A percentile compares a stretch with the other conserved stretches of the same genome.
Evolutionary conservation across 2,797 vertebrate genomes (phyloP).

Genomic region (Pipistrellus nathusii): DNA sequence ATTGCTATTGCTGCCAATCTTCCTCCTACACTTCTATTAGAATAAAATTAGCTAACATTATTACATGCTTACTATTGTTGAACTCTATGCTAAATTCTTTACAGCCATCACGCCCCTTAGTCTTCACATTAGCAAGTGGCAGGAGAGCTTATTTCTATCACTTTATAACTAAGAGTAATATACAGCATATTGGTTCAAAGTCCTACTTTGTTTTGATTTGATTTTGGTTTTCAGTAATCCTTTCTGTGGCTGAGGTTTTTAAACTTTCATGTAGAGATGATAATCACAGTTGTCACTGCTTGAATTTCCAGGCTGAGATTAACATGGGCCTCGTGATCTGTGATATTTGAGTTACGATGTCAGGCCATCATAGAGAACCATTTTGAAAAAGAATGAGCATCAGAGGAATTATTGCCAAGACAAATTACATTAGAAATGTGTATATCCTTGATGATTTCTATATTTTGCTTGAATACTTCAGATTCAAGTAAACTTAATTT

Average conservation of each 20-base stretch:
- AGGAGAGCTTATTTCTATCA: neutral
- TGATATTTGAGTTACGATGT: neutral
- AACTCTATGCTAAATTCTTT: neutral
- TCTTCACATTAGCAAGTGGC: neutral
- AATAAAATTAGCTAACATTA: neutral
- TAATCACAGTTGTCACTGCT: neutral
- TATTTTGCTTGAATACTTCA: constrained; percentile 3
- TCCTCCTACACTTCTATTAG: neutral
- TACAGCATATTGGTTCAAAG: neutral
- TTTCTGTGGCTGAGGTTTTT: neutral
- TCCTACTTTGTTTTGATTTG: neutral
- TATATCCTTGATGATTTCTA: neutral
- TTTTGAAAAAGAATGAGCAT: neutral
- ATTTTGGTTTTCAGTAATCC: constrained; percentile 18
- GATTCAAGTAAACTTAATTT: constrained; percentile 30
- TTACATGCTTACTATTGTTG: neutral
- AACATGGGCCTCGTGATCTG: neutral
- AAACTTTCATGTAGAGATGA: neutral
- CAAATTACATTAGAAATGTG: neutral
- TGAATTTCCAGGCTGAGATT: neutral
- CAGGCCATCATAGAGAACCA: neutral
- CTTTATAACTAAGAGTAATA: neutral
- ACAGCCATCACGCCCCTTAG: neutral
- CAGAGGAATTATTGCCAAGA: neutral
- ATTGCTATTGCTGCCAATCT: neutral